Base-by-base conservation (phyloP, 2,797 vertebrate species). In the Smutsia gigantea region DNA sequence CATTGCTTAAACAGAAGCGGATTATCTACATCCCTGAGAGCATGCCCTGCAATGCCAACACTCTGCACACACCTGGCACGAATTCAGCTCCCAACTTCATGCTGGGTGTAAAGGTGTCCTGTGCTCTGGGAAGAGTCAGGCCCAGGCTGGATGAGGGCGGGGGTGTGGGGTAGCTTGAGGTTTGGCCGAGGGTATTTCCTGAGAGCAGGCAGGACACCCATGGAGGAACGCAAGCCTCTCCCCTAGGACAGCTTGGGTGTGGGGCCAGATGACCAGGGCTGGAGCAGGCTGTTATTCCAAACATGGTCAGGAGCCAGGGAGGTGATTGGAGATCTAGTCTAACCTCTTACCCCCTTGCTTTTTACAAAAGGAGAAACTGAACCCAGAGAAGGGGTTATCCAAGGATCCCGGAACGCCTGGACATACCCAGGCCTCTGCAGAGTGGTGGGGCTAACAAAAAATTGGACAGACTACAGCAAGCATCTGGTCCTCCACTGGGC, bases 41-140 rank as follows among this genome's bases (percentile, higher is more conserved):
- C 21, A 3, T 0, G 14, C 27, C 49, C 49, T n/a, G 29, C 6
- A 29, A 31, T 46, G 46, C 46, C 46, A 11, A 46, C 9, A 46
- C 61, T 46, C 68, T 18, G 21, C 59, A 53, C 25, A 46, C 5
- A 27, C 34, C 72, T 0, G 0, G 49, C 0, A 0, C 53, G 49
- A 21, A 23, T 46, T n/a, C 10, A 0, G 34, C 21, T 46, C 15
- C 42, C 5, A 0, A 42, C 25, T 15, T 7, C 19, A 21, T 1
- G 11, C 39, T 46, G 7, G 23, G 12, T 51, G 9, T 29, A 66
- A 87, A 78, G 51, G 14, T 18, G 4, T 74, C 21, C 51, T 23
- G 21, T n/a, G 27, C 69, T 27, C 51, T 69, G 55, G 61, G 25
- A 68, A 55, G 63, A 5, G 51, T 51, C 51, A 11, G 57, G 39